These are phyloP conservation scores for Chinchilla lanigera DNA, from an alignment of 2,113 vertebrate species.

Conservation along the genomic window DNA sequence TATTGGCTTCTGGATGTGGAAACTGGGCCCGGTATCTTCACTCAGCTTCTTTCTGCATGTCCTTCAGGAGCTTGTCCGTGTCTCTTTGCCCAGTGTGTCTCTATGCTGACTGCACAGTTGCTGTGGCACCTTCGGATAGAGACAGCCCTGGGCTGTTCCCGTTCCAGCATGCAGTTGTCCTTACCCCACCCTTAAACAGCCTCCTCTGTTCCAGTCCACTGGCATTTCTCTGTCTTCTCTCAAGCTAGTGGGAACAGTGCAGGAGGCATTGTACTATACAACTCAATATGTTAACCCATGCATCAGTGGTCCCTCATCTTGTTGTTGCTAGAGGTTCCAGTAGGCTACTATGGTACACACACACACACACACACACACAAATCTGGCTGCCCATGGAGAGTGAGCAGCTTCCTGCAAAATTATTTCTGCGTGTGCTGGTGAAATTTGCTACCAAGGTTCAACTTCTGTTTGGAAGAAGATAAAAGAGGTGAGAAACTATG, in stretches of 20 bases:
- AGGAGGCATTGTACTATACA: background rate
- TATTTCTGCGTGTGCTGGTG: background rate
- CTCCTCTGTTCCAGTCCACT: background rate
- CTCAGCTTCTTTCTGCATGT: background rate
- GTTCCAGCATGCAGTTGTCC: background rate
- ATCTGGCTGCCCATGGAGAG: background rate
- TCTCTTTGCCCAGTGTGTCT: background rate
- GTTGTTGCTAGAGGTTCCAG: too few relatives aligned
- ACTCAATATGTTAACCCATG: background rate
- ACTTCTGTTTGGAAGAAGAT: background rate
- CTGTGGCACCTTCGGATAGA: background rate
- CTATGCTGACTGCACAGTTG: background rate
- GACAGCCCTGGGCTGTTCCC: background rate
- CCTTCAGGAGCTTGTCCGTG: background rate
- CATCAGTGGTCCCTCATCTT: background rate
- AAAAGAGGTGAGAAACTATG: background rate
- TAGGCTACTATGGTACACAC: background rate
- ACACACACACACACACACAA: background rate
- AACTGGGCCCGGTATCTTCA: background rate
- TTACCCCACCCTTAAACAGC: background rate
- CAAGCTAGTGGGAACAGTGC: background rate
- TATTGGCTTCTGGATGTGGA: background rate
- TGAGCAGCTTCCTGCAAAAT: background rate
- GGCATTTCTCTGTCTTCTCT: background rate
- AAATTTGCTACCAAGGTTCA: background rate